These are phyloP conservation scores for Cuniculus paca DNA, from an alignment of 2,797 vertebrate species.

Conservation along the genomic window DNA sequence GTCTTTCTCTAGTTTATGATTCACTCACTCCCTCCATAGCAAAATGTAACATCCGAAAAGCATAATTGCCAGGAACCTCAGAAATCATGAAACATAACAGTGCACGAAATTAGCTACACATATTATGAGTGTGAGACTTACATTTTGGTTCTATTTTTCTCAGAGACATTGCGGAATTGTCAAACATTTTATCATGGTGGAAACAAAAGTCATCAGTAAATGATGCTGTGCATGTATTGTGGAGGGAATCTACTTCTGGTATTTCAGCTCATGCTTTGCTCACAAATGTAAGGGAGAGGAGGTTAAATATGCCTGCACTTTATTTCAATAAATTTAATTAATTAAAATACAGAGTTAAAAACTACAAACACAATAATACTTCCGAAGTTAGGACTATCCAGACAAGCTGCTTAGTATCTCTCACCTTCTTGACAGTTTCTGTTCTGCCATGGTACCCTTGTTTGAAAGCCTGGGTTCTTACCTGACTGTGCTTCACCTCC, in stretches of 20 bases:
- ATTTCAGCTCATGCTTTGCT: not conserved
- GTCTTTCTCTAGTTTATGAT: not conserved
- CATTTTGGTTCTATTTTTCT: not conserved
- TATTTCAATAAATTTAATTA: not conserved
- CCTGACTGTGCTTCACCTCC: not conserved
- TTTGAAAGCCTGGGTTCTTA: not conserved
- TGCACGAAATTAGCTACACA: not conserved
- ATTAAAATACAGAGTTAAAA: not conserved
- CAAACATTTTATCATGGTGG: not conserved
- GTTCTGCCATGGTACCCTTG: not conserved
- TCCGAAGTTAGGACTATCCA: not conserved
- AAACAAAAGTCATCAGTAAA: not conserved
- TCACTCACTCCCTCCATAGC: fast-evolving
- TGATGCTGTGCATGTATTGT: fast-evolving
- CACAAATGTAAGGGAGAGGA: not conserved
- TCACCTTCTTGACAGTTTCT: not conserved
- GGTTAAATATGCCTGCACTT: not conserved
- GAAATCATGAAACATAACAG: not conserved
- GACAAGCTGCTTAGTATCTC: not conserved
- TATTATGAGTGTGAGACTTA: not conserved
- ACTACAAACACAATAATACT: not conserved
- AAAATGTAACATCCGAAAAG: not conserved
- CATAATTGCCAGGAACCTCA: not conserved
- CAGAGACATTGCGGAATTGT: not conserved
- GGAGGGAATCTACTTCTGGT: not conserved